Conservation (phyloP, 2,888 invertebrate species). For the Phalangium opilio region DNA sequence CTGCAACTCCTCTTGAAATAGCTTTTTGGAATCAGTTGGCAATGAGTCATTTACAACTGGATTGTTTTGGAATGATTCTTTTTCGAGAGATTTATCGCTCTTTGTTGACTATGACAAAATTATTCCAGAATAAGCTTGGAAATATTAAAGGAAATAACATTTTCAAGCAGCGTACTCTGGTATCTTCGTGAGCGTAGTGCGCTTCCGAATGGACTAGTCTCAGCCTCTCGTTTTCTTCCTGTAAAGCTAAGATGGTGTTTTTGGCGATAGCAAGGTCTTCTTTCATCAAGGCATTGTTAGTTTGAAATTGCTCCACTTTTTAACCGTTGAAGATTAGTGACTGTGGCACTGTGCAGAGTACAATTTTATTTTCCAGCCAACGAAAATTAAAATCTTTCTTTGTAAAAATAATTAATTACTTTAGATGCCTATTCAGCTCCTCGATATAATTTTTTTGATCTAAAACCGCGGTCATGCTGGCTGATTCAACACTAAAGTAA, state of each 20-base stretch:
- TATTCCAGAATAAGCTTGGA: neutral
- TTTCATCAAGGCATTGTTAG: constrained; percentile 89
- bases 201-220: constrained; percentile 29
- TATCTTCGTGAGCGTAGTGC: neutral
- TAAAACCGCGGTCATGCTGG: constrained; percentile 76
- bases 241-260: constrained; percentile 61
- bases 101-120: constrained; percentile 17
- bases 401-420: constrained; percentile 33
- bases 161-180: neutral
- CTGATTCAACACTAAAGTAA: constrained; percentile 20
- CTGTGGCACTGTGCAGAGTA: constrained; percentile 81
- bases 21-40: constrained; percentile 31
- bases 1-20: constrained; percentile 32
- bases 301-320: constrained; percentile 77
- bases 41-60: constrained; percentile 31
- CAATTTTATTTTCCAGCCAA: too few relatives aligned
- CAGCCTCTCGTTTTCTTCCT: constrained; percentile 62
- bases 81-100: constrained; percentile 30
- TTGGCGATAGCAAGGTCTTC: constrained; percentile 87
- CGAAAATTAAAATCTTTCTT: too few relatives aligned
- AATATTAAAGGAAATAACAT: neutral
- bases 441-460: constrained; percentile 99
- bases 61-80: constrained; percentile 32
- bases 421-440: constrained; percentile 88
- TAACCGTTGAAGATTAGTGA: constrained; percentile 84